Evolutionary conservation across 2,797 vertebrate genomes (phyloP), one percentile per base, ranked within the genome.

Genomic region (Pagetopsis macropterus): DNA sequence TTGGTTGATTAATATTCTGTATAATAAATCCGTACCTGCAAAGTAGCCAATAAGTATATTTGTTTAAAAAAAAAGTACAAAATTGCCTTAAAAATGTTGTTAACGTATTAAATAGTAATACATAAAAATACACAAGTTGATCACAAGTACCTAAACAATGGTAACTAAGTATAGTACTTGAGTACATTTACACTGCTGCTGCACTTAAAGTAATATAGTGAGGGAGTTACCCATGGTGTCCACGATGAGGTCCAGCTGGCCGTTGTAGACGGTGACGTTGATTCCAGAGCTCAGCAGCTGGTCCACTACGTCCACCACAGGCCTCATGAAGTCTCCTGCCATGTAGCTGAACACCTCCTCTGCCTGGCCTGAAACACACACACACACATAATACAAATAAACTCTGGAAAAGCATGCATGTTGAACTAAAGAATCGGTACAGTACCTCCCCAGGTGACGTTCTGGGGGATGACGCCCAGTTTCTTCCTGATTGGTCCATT

Each of bases 191-290:
- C 4, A n/a, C 10, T 23, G 37, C 44, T 16, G 40, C 27, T 19
- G 44, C 49, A 37, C 3, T 16, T 14, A 14, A n/a, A 27, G 19
- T 0, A 19, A 31, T 1, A 23, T 3, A 6, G 7, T 0, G 23
- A 62, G 23, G 10, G 1, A 10, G 11, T 68, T 94, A 99, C 98
- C 98, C 76, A 99, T 94, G 14, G 98, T 99, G 92, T 98, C 96
- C 91, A 99, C 98, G 0, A 99, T 99, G 73, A 99, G 96, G 85
- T 99, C 98, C 67, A 99, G 94, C 87, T 99, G 98, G n/a, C 98
- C 98, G 0, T 99, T 99, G 72, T 99, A 99, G 68, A 99, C 85
- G 0, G 96, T 98, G 65, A 99, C 96, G 0, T 92, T 99, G 82
- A 99, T 84, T 0, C 95, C 95, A 0, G 93, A 94, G 5, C 78